Evolutionary conservation across 2,797 vertebrate species (phyloP).

Genomic region (Mus caroli): DNA sequence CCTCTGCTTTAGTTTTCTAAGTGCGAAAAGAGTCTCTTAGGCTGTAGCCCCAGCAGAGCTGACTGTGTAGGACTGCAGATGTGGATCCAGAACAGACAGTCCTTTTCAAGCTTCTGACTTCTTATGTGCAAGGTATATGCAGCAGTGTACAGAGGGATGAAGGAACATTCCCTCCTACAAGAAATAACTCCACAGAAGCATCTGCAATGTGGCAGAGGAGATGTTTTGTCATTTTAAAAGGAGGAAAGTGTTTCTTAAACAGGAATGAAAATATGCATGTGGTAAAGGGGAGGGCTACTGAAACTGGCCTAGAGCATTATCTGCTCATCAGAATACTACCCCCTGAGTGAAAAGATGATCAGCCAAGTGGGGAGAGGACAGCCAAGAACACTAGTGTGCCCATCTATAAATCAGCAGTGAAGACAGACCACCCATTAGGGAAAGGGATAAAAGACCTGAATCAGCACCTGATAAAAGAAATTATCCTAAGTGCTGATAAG

Average conservation of each 20-base stretch:
- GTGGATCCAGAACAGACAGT: background rate
- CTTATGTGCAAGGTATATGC: background rate
- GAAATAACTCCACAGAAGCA: background rate
- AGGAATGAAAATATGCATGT: background rate
- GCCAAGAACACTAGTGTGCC: background rate
- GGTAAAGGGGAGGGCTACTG: background rate
- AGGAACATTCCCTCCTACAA: background rate
- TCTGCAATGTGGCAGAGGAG: background rate
- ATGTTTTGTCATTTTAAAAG: background rate
- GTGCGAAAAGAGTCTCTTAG: background rate
- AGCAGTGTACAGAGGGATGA: background rate
- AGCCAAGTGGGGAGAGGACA: background rate
- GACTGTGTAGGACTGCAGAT: background rate
- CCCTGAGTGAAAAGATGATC: background rate
- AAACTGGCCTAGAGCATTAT: background rate
- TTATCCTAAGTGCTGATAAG: background rate
- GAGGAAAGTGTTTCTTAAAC: background rate
- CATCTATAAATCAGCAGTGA: background rate
- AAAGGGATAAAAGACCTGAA: background rate
- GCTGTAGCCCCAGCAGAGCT: background rate
- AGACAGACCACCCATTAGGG: background rate
- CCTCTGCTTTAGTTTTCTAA: background rate
- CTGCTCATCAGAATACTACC: background rate
- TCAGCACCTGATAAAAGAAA: background rate
- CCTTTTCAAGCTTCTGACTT: background rate